Conservation (phyloP, 2,113 vertebrate genomes). For the Xenopus borealis region DNA sequence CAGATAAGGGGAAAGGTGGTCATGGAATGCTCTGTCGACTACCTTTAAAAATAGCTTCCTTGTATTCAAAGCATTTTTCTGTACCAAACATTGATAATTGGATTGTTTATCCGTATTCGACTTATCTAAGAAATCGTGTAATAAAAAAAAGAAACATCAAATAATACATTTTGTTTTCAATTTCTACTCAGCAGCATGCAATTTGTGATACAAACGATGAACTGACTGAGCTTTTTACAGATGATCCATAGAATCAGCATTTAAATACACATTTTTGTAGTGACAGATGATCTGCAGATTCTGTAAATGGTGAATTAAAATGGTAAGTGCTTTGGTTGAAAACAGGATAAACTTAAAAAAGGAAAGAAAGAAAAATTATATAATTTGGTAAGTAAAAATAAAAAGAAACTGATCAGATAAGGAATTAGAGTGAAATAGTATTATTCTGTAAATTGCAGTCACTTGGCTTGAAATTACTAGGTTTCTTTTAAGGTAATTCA, state of each 20-base stretch:
- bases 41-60: conserved; percentile 35
- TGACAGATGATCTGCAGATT: conserved; percentile 6
- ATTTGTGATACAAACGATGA: conserved; percentile 33
- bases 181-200: conserved; percentile 10
- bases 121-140: conserved; percentile 28
- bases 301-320: conserved; percentile 19
- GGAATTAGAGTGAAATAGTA: conserved; percentile 1
- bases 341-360: background rate
- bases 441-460: conserved; percentile 8
- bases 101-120: conserved; percentile 1
- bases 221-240: conserved; percentile 25
- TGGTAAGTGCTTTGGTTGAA: too few species aligned
- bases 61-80: conserved; percentile 33
- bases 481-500: background rate
- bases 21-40: conserved; percentile 17
- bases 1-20: conserved; percentile 36
- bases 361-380: background rate
- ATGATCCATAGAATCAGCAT: conserved; percentile 24
- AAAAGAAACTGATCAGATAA: conserved; percentile 5
- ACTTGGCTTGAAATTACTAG: background rate
- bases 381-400: background rate
- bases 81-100: conserved; percentile 29
- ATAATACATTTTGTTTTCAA: conserved; percentile 33
- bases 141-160: conserved; percentile 34
- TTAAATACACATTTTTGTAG: conserved; percentile 15